Evolutionary conservation across 2,797 vertebrate genomes (phyloP).

Genomic region (Rhadinocentrus ornatus): DNA sequence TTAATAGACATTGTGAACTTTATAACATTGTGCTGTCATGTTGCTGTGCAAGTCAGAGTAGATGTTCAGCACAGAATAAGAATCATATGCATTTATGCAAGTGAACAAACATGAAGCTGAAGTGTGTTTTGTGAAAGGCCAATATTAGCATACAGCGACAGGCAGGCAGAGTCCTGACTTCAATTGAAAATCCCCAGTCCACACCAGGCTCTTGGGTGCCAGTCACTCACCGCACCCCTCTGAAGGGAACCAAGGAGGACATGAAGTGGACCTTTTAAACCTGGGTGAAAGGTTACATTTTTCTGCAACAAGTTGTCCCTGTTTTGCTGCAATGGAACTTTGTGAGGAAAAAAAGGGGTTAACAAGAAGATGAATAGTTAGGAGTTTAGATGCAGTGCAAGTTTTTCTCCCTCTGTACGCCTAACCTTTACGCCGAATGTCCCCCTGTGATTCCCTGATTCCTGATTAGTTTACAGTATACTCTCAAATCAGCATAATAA

Average conservation of each 20-base stretch:
- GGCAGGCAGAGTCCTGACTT: constrained; percentile 71
- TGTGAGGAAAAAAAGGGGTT: neutral
- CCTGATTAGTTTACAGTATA: constrained; percentile 84
- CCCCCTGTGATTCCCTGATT: constrained; percentile 67
- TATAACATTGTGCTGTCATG: constrained; percentile 46
- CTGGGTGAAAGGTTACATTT: constrained; percentile 58
- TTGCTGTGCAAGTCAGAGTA: constrained; percentile 54
- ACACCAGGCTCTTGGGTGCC: constrained; percentile 48
- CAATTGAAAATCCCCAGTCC: constrained; percentile 67
- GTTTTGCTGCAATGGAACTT: neutral
- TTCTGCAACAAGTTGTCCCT: constrained; percentile 29
- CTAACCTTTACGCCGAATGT: constrained; percentile 78
- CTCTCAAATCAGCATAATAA: constrained; percentile 81
- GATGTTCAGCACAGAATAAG: constrained; percentile 65
- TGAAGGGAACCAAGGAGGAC: constrained; percentile 55
- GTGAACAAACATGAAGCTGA: constrained; percentile 74
- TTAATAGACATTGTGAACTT: constrained; percentile 78
- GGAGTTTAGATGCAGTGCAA: constrained; percentile 55
- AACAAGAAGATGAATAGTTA: constrained; percentile 53
- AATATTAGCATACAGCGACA: constrained; percentile 84
- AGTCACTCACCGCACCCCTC: constrained; percentile 70
- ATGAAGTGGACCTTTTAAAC: constrained; percentile 38
- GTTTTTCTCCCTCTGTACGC: constrained; percentile 54
- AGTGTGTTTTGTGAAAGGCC: constrained; percentile 84
- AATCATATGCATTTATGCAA: constrained; percentile 88